Conservation (phyloP, 1,140 invertebrate species). For the Drosophila guanche region DNA sequence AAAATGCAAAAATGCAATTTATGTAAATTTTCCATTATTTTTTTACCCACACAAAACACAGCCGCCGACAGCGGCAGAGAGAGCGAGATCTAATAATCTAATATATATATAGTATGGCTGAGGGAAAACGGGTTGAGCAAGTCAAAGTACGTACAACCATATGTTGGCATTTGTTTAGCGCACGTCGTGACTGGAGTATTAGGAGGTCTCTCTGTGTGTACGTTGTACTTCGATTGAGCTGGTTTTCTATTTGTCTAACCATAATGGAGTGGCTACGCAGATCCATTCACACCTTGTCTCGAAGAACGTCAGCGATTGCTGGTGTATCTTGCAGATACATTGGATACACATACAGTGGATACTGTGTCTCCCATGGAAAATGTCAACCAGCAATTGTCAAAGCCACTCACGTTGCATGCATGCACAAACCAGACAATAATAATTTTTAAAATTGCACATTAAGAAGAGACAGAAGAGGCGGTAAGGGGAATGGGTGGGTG, state of each 20-base stretch:
- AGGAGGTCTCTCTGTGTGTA: constrained; percentile 28
- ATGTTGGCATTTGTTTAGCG: constrained; percentile 35
- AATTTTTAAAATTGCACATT: constrained; percentile 62
- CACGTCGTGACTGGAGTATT: constrained; percentile 67
- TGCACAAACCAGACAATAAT: constrained; percentile 57
- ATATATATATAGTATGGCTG: constrained; percentile 3
- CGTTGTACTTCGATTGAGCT: constrained; percentile 35
- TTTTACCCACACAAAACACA: constrained; percentile 26
- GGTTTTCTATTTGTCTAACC: constrained; percentile 65
- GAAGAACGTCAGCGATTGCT: constrained; percentile 24
- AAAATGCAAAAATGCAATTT: constrained; percentile 62
- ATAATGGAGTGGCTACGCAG: constrained; percentile 69
- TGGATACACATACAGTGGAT: neutral
- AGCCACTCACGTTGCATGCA: constrained; percentile 73
- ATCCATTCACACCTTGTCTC: constrained; percentile 73
- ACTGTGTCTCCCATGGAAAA: constrained; percentile 41
- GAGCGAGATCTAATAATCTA: constrained; percentile 31
- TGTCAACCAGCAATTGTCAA: constrained; percentile 68
- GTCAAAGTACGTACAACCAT: constrained; percentile 45
- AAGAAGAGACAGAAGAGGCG: constrained; percentile 2
- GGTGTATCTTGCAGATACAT: constrained; percentile 37
- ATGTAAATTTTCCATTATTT: constrained; percentile 60
- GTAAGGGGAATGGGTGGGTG: constrained; percentile 2
- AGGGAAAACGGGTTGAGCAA: constrained; percentile 41
- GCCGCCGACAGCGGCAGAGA: neutral